These are phyloP conservation scores for Spea multiplicata DNA, from an alignment of 2,113 vertebrate species.

Conservation along the genomic window DNA sequence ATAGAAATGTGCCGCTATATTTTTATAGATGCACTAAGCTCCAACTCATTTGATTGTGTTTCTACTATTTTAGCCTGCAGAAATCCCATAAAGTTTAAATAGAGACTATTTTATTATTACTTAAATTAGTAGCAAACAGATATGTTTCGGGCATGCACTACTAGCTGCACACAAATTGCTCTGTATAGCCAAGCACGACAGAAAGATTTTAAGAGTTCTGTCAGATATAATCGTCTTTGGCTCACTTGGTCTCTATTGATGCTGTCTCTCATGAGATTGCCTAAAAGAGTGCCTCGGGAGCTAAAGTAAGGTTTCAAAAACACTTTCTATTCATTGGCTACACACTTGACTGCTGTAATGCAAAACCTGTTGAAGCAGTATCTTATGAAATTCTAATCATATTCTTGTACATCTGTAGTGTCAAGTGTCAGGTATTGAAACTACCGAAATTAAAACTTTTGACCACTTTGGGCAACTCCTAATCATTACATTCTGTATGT, in stretches of 20 bases:
- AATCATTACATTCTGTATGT: too few species aligned
- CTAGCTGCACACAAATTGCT: slow-evolving; percentile 1
- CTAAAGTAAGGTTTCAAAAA: slow-evolving; percentile 37
- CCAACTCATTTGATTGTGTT: too few species aligned
- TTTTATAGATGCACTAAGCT: too few species aligned
- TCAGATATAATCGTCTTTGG: slow-evolving; percentile 39
- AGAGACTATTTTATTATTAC: not conserved
- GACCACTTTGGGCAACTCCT: slow-evolving; percentile 22
- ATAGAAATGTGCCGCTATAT: too few species aligned
- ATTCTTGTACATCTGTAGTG: slow-evolving; percentile 33
- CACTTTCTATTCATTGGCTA: slow-evolving; percentile 43
- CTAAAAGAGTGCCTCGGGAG: slow-evolving; percentile 30
- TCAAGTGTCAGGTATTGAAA: slow-evolving; percentile 29
- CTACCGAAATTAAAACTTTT: slow-evolving; percentile 21
- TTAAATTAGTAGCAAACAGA: slow-evolving; percentile 14
- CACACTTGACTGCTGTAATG: slow-evolving; percentile 41
- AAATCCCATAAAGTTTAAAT: not conserved
- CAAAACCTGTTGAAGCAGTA: slow-evolving; percentile 43
- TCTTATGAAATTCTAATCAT: slow-evolving; percentile 42
- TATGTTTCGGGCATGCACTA: slow-evolving; percentile 16
- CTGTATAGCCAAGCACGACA: slow-evolving; percentile 1
- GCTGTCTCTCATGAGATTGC: slow-evolving; percentile 24
- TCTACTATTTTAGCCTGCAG: not conserved
- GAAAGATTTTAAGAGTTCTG: slow-evolving; percentile 26
- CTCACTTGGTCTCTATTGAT: slow-evolving; percentile 21